Base-by-base conservation (phyloP, 2,797 vertebrate species). In the Meriones psammophilus region DNA sequence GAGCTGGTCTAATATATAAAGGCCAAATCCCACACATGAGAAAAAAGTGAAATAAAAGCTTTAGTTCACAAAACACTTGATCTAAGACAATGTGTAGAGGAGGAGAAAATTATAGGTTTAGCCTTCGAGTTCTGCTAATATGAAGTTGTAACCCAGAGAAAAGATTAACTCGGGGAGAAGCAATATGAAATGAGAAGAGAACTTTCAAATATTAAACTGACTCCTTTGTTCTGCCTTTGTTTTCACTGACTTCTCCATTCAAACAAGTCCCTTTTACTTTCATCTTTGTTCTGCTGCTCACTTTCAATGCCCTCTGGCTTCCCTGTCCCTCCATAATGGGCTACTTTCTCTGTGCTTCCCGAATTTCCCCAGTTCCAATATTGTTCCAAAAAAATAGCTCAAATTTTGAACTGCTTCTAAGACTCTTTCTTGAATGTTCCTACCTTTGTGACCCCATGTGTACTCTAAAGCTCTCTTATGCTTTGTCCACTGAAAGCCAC, bases 21-120 rank as follows among this genome's bases (percentile, higher is more conserved):
- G 62, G 92, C 60, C 91, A 96, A 94, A 94, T 91, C 85, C 92
- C 74, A 92, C 93, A 89, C 78, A 77, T 24, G 81, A 36, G 42
- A 66, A 68, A 68, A 28, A 69, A 94, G 88, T 36, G 6, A 93
- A 96, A 93, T 22, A 88, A 83, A 68, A 39, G 3, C 62, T 17
- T 68, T 85, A 73, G 64, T 89, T 96, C 46, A 91, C 64, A 60
- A 68, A 96, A 94, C 71, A 81, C 18, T 66, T 74, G 79, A n/a
- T 90, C 33, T 64, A 84, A 96, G 69, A 87, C 92, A 95, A 90
- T 39, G 76, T 97, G 33, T 62, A 86, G 9, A 94, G 71, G n/a
- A 90, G 26, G 28, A 96, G 86, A 92, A 97, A 97, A 97, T 96
- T 94, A 91, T 8, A 87, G 68, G 66, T 77, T 92, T 92, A 76